A percentile compares a stretch with the other conserved stretches of the same genome.
These are phyloP conservation scores for Siphamia tubifer DNA, from an alignment of 2,113 vertebrate species.

Conservation along the genomic window DNA sequence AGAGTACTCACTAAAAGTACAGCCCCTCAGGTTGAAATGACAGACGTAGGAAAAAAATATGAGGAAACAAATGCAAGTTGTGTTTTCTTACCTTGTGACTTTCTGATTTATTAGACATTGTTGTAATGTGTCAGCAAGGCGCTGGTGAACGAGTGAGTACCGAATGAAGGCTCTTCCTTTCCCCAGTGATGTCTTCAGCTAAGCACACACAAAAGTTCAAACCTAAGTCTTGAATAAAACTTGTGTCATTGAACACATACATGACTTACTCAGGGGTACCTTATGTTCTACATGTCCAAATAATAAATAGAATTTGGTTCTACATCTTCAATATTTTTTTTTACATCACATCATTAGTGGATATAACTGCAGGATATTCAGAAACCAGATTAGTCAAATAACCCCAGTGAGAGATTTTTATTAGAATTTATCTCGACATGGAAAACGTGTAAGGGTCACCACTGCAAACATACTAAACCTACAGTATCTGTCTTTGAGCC, in stretches of 20 bases:
- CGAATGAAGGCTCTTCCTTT: conserved; percentile 95
- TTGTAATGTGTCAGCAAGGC: conserved; percentile 94
- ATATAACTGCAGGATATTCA: not conserved
- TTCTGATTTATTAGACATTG: conserved; percentile 94
- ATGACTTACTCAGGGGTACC: not conserved
- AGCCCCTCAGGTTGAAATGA: too few species aligned
- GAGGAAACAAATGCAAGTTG: too few species aligned
- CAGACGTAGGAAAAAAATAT: not conserved
- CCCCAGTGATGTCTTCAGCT: conserved; percentile 95
- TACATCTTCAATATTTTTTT: not conserved
- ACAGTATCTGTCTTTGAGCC: conserved; percentile 3
- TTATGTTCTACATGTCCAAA: not conserved
- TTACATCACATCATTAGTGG: not conserved
- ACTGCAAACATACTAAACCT: not conserved
- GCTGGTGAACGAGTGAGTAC: conserved; percentile 93
- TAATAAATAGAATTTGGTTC: not conserved
- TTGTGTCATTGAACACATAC: not conserved
- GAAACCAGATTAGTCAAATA: not conserved
- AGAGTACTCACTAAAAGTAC: too few species aligned
- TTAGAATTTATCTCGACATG: not conserved
- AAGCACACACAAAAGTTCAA: conserved; percentile 35
- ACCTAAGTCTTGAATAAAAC: not conserved
- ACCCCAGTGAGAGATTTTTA: not conserved
- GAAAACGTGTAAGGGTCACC: not conserved
- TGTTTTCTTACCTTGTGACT: conserved; percentile 85